Evolutionary conservation across 2,113 vertebrate species (phyloP).

Genomic region (Myrmecophaga tridactyla): DNA sequence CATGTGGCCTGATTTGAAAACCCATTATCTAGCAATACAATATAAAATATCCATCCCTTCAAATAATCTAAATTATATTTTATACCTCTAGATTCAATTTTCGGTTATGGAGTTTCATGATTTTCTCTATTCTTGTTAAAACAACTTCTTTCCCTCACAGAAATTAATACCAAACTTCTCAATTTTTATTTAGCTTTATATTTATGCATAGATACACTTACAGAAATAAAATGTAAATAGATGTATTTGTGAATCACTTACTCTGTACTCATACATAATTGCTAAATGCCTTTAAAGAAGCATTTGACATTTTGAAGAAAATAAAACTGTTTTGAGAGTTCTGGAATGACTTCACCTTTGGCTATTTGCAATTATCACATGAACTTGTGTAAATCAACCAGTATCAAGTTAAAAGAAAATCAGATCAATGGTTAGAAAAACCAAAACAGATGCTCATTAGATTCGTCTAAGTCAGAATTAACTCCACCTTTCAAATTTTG

Average conservation of each 20-base stretch:
- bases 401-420: conserved; percentile 83
- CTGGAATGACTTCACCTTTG: conserved; percentile 74
- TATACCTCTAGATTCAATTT: neutral
- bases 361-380: conserved; percentile 78
- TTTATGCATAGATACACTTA: neutral
- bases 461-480: conserved; percentile 82
- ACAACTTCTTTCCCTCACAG: neutral
- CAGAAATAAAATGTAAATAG: conserved; percentile 10
- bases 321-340: conserved; percentile 45
- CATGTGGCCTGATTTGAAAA: neutral
- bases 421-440: conserved; percentile 80
- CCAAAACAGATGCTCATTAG: conserved; percentile 84
- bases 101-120: neutral
- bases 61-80: neutral
- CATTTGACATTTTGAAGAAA: conserved; percentile 34
- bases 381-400: conserved; percentile 78
- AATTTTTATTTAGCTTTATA: neutral
- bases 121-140: conserved; percentile 20
- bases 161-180: neutral
- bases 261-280: conserved; percentile 52
- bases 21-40: neutral
- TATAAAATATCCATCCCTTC: neutral
- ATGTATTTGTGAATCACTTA: neutral
- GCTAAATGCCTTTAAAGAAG: conserved; percentile 60
- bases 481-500: conserved; percentile 81